Conservation (phyloP, 1,140 invertebrate species). For the Brachystomella parvula region DNA sequence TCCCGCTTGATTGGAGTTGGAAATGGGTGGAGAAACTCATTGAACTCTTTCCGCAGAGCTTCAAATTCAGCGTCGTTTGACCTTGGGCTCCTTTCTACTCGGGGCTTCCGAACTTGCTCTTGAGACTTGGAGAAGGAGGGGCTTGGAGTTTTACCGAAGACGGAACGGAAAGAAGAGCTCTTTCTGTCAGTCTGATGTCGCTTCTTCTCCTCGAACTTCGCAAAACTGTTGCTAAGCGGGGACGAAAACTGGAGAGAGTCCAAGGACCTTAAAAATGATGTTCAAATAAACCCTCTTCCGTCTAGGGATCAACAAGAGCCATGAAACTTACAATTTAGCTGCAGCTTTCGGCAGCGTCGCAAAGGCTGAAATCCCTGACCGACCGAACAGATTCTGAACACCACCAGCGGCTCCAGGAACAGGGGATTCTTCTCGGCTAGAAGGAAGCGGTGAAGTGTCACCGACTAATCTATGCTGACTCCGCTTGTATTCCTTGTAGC, state of each 20-base stretch:
- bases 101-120: conserved; percentile 16
- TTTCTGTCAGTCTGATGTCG: conserved; percentile 73
- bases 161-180: conserved; percentile 64
- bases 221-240: conserved; percentile 48
- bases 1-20: conserved; percentile 30
- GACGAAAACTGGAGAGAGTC: conserved; percentile 36
- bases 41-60: conserved; percentile 29
- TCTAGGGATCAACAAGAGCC: neutral
- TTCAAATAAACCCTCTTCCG: neutral
- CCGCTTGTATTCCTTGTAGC: conserved; percentile 44
- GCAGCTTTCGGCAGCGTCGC: conserved; percentile 34
- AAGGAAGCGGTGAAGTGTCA: neutral
- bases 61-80: conserved; percentile 28
- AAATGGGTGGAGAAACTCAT: conserved; percentile 29
- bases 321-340: conserved; percentile 30
- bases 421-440: neutral
- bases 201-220: conserved; percentile 80
- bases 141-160: conserved; percentile 63
- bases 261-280: conserved; percentile 28
- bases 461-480: conserved; percentile 2
- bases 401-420: neutral
- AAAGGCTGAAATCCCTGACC: conserved; percentile 30
- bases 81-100: neutral
- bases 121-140: conserved; percentile 49
- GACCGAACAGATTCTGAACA: conserved; percentile 17